Evolutionary conservation across 92 coral and sea anemone genomes (phyloP), one percentile per base, ranked within the genome.

Genomic region (Porites cylindrica): DNA sequence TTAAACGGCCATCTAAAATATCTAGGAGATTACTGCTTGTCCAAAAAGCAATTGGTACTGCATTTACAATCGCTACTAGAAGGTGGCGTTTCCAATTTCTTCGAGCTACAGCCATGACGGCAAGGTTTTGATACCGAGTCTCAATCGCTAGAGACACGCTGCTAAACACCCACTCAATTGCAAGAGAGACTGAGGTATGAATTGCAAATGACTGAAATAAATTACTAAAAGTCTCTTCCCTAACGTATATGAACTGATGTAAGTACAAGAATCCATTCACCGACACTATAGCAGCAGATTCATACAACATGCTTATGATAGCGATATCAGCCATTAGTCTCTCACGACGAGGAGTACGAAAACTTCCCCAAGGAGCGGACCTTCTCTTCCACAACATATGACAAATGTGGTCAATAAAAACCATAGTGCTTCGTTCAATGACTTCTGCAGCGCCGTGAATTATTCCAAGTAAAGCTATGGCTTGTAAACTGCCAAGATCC

Each of bases 291-390:
- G 83, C 62, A 64, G 83, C 51, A 47, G 74, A 65, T 79, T 79
- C 83, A 4, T 18, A 79, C 72, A 79, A 64, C 83, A 79, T 79
- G 62, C 83, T 79, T 21, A 79, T 47, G 61, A 79, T 79, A 63
- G 69, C 80, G 80, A 82, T 82, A 82, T 82, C 86, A 58, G 86
- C 86, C 80, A 23, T 82, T 53, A 82, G 80, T 82, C 86, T 54
- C 58, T 82, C 86, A 82, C 86, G 86, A 51, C 86, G 86, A 82
- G 86, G 80, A 70, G 86, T 68, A 29, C 86, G 86, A 70, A 82
- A 82, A 82, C 80, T 82, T 82, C 86, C 86, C 86, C 86, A 82
- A 24, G 86, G 54, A 71, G 78, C 52, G 24, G 21, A 76, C 17
- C n/a, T 62, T n/a, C 66, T 62, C n/a, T 62, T 62, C 66, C 66